These are phyloP conservation scores for Lingula anatina DNA, from an alignment of 2,888 invertebrate species.

Conservation along the genomic window DNA sequence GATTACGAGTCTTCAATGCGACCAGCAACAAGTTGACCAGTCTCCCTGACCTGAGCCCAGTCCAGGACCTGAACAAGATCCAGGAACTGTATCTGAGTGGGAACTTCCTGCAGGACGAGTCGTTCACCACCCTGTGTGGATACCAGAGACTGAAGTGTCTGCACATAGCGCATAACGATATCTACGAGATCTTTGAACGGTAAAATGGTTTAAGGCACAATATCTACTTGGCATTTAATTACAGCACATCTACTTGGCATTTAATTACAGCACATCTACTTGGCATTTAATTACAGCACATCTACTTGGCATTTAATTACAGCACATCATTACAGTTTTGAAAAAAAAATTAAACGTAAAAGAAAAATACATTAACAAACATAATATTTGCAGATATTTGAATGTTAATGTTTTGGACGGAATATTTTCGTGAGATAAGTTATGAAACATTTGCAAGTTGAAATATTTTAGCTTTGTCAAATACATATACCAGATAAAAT, in stretches of 20 bases:
- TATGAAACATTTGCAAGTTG: too few relatives aligned
- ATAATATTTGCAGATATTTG: too few relatives aligned
- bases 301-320: too few relatives aligned
- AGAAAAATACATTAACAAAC: too few relatives aligned
- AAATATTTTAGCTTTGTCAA: neutral
- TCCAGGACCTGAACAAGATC: constrained; percentile 49
- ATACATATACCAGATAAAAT: neutral
- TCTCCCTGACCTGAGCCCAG: constrained; percentile 43
- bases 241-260: neutral
- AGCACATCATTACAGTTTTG: neutral
- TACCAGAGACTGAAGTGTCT: constrained; percentile 49
- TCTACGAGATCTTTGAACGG: constrained; percentile 52
- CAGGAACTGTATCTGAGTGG: constrained; percentile 51
- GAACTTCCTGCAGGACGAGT: constrained; percentile 48
- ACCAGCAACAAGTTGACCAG: constrained; percentile 42
- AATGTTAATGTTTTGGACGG: too few relatives aligned
- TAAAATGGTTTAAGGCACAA: constrained; percentile 15
- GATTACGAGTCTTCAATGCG: constrained; percentile 51
- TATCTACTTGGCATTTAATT: too few relatives aligned
- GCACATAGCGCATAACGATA: constrained; percentile 52
- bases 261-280: neutral
- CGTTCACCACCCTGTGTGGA: constrained; percentile 39
- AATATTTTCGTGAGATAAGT: too few relatives aligned
- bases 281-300: too few relatives aligned
- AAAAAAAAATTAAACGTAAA: too few relatives aligned